phyloP scores from a whole-genome alignment of 2,113 vertebrate species.

The Hemiprocne comata region DNA sequence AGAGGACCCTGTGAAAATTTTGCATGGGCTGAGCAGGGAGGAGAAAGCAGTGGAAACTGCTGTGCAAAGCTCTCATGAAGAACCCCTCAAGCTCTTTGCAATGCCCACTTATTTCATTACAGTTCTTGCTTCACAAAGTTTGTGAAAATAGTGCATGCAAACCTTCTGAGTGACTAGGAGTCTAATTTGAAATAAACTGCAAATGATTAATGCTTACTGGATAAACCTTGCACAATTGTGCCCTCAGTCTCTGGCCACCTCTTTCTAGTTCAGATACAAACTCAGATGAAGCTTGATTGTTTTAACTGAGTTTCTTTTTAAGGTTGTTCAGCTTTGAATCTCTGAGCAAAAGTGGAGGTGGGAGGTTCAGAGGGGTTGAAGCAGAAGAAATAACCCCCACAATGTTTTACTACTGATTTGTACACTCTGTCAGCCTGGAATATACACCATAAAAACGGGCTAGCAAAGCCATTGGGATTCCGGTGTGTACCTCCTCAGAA shows the following conservation, averaged over 20 bases:
- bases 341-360: conserved; percentile 7
- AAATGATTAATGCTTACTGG: neutral
- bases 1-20: neutral
- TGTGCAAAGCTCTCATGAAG: neutral
- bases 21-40: neutral
- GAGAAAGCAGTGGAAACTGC: neutral
- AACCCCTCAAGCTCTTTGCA: neutral
- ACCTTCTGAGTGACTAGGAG: neutral
- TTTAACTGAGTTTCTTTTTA: neutral
- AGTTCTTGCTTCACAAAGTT: neutral
- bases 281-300: neutral
- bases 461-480: neutral
- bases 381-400: conserved; percentile 7
- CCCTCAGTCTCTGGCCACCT: neutral
- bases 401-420: neutral
- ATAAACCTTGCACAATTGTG: neutral
- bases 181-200: neutral
- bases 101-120: neutral
- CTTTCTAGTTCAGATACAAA: neutral
- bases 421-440: neutral
- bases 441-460: neutral
- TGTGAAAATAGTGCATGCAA: neutral
- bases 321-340: neutral
- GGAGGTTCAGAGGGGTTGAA: neutral
- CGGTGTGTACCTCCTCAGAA: neutral